Evolutionary conservation across 2,113 vertebrate species (phyloP).

Genomic region (Etheostoma cragini): DNA sequence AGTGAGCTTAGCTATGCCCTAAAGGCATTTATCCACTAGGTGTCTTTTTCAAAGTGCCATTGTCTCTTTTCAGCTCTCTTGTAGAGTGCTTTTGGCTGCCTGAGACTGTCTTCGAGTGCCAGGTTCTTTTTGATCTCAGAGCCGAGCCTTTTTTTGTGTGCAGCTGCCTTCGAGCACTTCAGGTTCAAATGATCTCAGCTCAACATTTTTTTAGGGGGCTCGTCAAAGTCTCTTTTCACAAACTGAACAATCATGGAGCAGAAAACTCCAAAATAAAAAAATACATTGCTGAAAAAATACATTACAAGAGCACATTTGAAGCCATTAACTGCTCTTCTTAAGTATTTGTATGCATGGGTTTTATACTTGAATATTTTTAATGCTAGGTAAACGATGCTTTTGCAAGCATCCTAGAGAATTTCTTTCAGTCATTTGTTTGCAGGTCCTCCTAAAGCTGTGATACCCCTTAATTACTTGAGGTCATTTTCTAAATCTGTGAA

Average conservation of each 20-base stretch:
- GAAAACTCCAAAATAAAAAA: conserved; percentile 11
- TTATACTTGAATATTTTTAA: conserved; percentile 10
- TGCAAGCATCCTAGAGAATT: background rate
- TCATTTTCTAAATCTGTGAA: background rate
- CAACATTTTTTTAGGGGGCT: conserved; percentile 34
- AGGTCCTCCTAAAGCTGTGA: background rate
- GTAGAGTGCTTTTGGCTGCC: conserved; percentile 22
- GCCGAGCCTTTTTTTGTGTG: conserved; percentile 32
- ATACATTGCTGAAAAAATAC: background rate
- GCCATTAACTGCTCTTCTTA: background rate
- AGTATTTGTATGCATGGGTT: conserved; percentile 7
- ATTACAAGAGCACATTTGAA: background rate
- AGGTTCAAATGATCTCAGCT: conserved; percentile 42
- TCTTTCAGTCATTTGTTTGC: background rate
- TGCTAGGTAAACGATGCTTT: background rate
- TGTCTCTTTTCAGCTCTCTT: conserved; percentile 44
- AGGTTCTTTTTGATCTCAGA: conserved; percentile 56
- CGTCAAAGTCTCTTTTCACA: conserved; percentile 45
- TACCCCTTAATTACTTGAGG: background rate
- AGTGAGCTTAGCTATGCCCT: conserved; percentile 33
- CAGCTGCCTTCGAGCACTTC: conserved; percentile 38
- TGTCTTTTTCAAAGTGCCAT: conserved; percentile 42
- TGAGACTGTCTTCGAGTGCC: conserved; percentile 43
- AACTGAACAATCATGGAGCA: conserved; percentile 37
- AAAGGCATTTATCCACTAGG: conserved; percentile 31